Evolutionary conservation across 2,113 vertebrate species (phyloP), one percentile per base, ranked within the genome.

Genomic region (Bettongia penicillata): DNA sequence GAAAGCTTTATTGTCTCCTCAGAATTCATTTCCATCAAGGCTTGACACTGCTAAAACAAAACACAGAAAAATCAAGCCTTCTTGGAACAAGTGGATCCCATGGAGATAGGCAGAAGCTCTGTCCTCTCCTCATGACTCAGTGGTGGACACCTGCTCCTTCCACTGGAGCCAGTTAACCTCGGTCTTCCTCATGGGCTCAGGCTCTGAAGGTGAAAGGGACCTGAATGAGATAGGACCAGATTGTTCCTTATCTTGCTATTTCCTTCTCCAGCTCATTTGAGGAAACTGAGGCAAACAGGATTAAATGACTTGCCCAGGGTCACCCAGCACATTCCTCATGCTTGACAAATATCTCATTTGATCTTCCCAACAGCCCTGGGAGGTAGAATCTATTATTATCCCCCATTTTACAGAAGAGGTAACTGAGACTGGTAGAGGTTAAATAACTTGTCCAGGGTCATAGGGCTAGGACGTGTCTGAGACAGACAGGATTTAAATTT

Each of bases 61-160:
- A 95, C 53, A 55, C 55, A 47, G 16, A 92, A 57, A 61, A 26
- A 8, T n/a, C 43, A 91, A 52, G 28, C 47, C 16, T 8, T 43
- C 28, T 24, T 50, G n/a, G 47, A 22, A 90, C 26, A 95, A 94
- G 49, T 0, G 1, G 90, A 49, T 93, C n/a, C 93, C 25, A 90
- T 96, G 53, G 53, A 95, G 96, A 91, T 51, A 28, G 9, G 49
- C 43, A 53, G 7, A 24, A 49, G 1, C 2, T 43, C 51, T 11
- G 2, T 91, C 23, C 51, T 26, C 25, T 53, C 22, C 0, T 91
- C 51, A 55, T 55, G 31, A 4, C 28, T 47, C 90, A 90, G 9
- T 90, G 90, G 16, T 99, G 90, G 99, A 99, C 96, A 99, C 98
- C 37, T 43, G 96, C 98, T 99, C 95, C 99, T 99, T 11, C 98